phyloP scores from a whole-genome alignment of 2,113 vertebrate species.

The Australoheros scitulus region DNA sequence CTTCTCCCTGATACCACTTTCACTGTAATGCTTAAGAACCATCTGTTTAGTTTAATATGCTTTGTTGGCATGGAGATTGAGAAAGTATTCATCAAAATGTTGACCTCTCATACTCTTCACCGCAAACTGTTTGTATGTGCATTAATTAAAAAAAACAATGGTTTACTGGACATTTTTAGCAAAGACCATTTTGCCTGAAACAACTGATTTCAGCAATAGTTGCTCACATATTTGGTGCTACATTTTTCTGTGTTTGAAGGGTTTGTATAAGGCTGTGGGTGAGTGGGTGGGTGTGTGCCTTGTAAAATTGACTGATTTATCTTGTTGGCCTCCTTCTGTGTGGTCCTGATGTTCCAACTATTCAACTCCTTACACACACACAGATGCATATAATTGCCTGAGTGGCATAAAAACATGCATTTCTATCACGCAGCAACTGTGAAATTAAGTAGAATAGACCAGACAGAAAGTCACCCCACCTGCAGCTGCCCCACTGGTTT shows the following conservation, averaged over 20 bases:
- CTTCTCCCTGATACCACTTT: slow-evolving; percentile 14
- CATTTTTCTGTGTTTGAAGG: slow-evolving; percentile 20
- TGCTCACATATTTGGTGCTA: neutral
- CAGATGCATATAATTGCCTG: slow-evolving; percentile 24
- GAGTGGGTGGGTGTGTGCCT: slow-evolving; percentile 27
- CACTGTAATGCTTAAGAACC: slow-evolving; percentile 14
- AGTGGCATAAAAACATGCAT: slow-evolving; percentile 2
- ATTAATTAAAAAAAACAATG: neutral
- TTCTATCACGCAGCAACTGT: slow-evolving; percentile 11
- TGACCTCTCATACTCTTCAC: neutral
- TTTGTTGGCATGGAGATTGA: slow-evolving; percentile 22
- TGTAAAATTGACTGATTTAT: slow-evolving; percentile 69
- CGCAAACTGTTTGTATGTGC: neutral
- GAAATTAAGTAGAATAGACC: slow-evolving; percentile 20
- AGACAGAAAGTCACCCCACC: neutral
- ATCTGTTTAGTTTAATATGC: slow-evolving; percentile 23
- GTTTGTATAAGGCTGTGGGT: slow-evolving; percentile 4
- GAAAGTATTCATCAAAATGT: slow-evolving; percentile 23
- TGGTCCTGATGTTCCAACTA: slow-evolving; percentile 30
- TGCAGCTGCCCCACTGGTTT: slow-evolving; percentile 21
- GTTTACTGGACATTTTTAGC: neutral
- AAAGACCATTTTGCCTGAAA: neutral
- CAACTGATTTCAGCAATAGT: neutral
- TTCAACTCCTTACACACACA: slow-evolving; percentile 20
- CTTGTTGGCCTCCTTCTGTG: slow-evolving; percentile 48